Conservation (phyloP, 92 coral and sea anemone genomes). For the Phymanthus crucifer region DNA sequence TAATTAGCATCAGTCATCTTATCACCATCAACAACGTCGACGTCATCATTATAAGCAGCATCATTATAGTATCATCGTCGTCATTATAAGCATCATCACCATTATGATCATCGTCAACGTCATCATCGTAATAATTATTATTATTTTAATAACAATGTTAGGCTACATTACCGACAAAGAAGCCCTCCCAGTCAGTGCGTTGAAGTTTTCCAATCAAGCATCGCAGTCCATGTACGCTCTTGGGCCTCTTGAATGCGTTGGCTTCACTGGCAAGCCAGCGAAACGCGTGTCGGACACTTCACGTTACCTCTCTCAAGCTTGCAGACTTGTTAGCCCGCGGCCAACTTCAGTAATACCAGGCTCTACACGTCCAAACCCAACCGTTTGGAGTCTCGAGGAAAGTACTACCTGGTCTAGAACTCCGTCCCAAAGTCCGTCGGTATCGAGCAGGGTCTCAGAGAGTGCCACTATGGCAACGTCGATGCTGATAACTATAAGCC, state of each 20-base stretch:
- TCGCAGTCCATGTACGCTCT: slow-evolving; percentile 75
- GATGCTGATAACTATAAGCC: slow-evolving; percentile 31
- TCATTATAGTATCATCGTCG: too few species aligned
- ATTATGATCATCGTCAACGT: too few species aligned
- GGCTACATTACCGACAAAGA: slow-evolving; percentile 79
- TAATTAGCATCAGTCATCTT: background rate
- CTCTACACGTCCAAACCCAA: slow-evolving; percentile 16
- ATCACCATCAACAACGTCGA: background rate
- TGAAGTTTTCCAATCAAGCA: slow-evolving; percentile 67
- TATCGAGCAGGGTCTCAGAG: slow-evolving; percentile 4
- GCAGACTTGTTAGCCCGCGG: slow-evolving; percentile 66
- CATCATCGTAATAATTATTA: background rate
- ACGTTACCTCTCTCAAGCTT: slow-evolving; percentile 56
- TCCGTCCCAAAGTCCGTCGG: slow-evolving; percentile 1
- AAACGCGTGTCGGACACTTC: slow-evolving; percentile 23
- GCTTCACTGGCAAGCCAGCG: slow-evolving; percentile 36
- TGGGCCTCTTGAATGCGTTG: slow-evolving; percentile 93
- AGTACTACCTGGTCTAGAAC: background rate
- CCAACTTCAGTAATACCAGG: slow-evolving; percentile 54
- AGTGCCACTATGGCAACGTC: background rate
- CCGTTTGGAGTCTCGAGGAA: slow-evolving; percentile 23
- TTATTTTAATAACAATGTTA: slow-evolving; percentile 9
- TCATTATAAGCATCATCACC: too few species aligned
- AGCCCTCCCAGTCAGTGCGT: slow-evolving; percentile 75
- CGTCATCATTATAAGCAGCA: too few species aligned